Evolutionary conservation across 2,888 invertebrate genomes (phyloP).

Genomic region (Orthosia gothica): DNA sequence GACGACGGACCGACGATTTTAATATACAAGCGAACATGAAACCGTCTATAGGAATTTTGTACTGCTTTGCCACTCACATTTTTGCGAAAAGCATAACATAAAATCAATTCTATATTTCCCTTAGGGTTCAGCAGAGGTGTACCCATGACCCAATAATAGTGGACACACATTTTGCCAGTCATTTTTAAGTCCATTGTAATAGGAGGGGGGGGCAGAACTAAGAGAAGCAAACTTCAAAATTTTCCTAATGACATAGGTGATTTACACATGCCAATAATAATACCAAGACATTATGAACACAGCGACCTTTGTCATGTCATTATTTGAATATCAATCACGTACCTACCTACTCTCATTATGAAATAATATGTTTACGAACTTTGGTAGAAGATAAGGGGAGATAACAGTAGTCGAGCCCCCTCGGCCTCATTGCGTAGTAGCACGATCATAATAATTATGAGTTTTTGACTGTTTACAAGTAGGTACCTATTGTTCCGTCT

Average conservation of each 20-base stretch:
- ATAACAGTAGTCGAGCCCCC: constrained; percentile 59
- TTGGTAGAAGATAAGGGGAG: constrained; percentile 39
- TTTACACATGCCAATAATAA: neutral
- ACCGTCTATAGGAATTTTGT: no score
- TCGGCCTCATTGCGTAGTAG: constrained; percentile 14
- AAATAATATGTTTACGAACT: constrained; percentile 48
- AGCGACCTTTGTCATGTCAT: constrained; percentile 23
- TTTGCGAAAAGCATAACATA: neutral
- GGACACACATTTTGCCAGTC: no score
- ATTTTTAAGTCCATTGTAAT: no score
- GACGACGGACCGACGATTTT: neutral
- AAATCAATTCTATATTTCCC: neutral
- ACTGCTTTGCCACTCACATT: neutral
- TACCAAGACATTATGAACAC: constrained; percentile 13
- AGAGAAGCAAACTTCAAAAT: neutral
- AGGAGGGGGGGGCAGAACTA: no score
- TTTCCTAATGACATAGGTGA: neutral
- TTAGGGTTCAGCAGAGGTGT: no score
- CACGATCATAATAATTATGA: neutral
- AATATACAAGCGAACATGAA: neutral
- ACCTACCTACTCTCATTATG: constrained; percentile 8
- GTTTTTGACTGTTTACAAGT: neutral
- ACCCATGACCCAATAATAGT: no score
- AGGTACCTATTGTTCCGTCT: neutral
- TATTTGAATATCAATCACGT: constrained; percentile 24